These are phyloP conservation scores for Lepas anatifera DNA, from an alignment of 2,888 invertebrate genomes.

Conservation along the genomic window DNA sequence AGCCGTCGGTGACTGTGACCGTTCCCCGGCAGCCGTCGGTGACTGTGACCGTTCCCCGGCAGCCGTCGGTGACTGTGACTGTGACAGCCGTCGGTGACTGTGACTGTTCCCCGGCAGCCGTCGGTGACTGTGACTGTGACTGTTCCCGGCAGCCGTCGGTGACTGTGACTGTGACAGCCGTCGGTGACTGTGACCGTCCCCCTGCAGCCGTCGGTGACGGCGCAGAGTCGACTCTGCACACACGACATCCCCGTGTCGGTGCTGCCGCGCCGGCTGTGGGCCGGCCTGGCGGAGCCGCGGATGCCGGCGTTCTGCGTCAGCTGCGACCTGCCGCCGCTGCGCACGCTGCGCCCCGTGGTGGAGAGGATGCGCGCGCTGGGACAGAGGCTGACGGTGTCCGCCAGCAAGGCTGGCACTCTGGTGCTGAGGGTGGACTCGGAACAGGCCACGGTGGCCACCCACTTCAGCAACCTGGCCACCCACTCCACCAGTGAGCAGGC, in stretches of 20 bases:
- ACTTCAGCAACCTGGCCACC: background rate
- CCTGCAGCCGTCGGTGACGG: slow-evolving; percentile 44
- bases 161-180: no score
- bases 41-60: no score
- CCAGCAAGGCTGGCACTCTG: slow-evolving; percentile 55
- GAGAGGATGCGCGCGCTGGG: slow-evolving; percentile 74
- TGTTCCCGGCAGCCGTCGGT: no score
- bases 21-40: no score
- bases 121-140: no score
- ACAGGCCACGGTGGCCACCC: background rate
- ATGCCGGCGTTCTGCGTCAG: slow-evolving; percentile 63
- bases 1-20: no score
- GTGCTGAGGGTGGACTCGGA: slow-evolving; percentile 30
- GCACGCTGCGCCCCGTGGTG: slow-evolving; percentile 59
- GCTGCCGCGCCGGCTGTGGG: slow-evolving; percentile 61
- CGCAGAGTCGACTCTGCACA: slow-evolving; percentile 54
- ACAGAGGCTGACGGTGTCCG: slow-evolving; percentile 54
- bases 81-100: no score
- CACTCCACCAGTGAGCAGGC: background rate
- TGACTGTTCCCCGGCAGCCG: no score
- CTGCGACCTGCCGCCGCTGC: slow-evolving; percentile 54
- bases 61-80: no score
- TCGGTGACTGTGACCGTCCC: no score
- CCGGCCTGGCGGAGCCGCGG: slow-evolving; percentile 57
- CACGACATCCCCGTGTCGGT: slow-evolving; percentile 74